Evolutionary conservation across 2,797 vertebrate species (phyloP).

Genomic region (Tragopan temminckii): DNA sequence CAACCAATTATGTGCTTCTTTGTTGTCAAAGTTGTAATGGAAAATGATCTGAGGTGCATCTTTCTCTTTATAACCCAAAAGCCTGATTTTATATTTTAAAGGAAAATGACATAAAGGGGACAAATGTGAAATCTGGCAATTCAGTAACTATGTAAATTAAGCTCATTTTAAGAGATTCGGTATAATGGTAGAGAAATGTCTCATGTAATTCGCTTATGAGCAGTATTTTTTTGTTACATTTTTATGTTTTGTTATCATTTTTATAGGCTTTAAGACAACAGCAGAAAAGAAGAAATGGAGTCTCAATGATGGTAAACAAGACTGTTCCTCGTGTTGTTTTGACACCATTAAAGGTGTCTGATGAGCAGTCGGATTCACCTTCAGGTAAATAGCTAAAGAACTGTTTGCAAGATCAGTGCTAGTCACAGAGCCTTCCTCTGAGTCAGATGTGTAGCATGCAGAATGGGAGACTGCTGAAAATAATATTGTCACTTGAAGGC

Average conservation of each 20-base stretch:
- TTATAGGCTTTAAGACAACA: slow-evolving; percentile 89
- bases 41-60: slow-evolving; percentile 74
- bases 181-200: slow-evolving; percentile 66
- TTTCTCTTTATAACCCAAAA: slow-evolving; percentile 68
- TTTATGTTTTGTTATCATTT: slow-evolving; percentile 81
- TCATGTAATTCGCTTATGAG: slow-evolving; percentile 73
- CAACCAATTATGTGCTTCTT: slow-evolving; percentile 75
- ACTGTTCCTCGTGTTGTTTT: slow-evolving; percentile 89
- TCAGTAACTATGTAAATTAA: slow-evolving; percentile 67
- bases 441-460: slow-evolving; percentile 21
- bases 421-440: slow-evolving; percentile 57
- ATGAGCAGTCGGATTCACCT: slow-evolving; percentile 89
- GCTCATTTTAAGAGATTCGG: slow-evolving; percentile 61
- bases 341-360: slow-evolving; percentile 90
- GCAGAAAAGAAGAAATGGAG: slow-evolving; percentile 90
- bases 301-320: slow-evolving; percentile 92
- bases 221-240: slow-evolving; percentile 71
- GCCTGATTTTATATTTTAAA: slow-evolving; percentile 68
- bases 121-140: slow-evolving; percentile 58
- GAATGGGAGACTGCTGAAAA: slow-evolving; percentile 50
- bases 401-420: slow-evolving; percentile 37
- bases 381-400: slow-evolving; percentile 85
- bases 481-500: slow-evolving; percentile 50
- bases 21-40: slow-evolving; percentile 78
- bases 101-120: slow-evolving; percentile 73